phyloP scores from a whole-genome alignment of 92 coral and sea anemone species.

The Nematostella vectensis region DNA sequence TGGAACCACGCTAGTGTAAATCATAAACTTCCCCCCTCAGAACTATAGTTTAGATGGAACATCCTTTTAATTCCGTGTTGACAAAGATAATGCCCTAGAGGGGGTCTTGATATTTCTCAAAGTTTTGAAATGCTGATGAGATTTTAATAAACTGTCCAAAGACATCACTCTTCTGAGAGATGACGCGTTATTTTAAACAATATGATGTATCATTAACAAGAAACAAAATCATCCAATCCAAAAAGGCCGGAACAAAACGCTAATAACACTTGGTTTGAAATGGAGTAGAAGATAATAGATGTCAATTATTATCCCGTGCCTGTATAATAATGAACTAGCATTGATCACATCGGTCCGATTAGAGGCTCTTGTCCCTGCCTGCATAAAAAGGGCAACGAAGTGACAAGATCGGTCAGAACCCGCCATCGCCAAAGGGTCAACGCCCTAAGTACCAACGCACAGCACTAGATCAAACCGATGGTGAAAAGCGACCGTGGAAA shows the following conservation, averaged over 20 bases:
- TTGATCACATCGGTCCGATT: slow-evolving; percentile 33
- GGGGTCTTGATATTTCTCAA: slow-evolving; percentile 4
- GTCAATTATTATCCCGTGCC: slow-evolving; percentile 45
- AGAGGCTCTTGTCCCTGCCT: slow-evolving; percentile 36
- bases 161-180: not conserved
- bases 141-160: slow-evolving; percentile 10
- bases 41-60: not conserved
- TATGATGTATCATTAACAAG: slow-evolving; percentile 10
- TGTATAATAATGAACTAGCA: slow-evolving; percentile 37
- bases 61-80: not conserved
- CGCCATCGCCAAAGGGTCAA: slow-evolving; percentile 1
- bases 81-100: slow-evolving; percentile 2
- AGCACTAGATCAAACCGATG: slow-evolving; percentile 1
- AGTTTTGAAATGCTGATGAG: slow-evolving; percentile 8
- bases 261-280: slow-evolving; percentile 79
- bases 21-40: slow-evolving; percentile 1
- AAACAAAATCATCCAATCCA: slow-evolving; percentile 37
- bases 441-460: not conserved
- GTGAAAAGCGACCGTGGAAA: slow-evolving; percentile 14
- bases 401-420: slow-evolving; percentile 2
- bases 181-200: slow-evolving; percentile 33
- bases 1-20: not conserved
- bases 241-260: slow-evolving; percentile 39
- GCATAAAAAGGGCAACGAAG: slow-evolving; percentile 24
- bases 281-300: slow-evolving; percentile 53